phyloP scores from a whole-genome alignment of 1,140 invertebrate genomes.

The Conus ventricosus region DNA sequence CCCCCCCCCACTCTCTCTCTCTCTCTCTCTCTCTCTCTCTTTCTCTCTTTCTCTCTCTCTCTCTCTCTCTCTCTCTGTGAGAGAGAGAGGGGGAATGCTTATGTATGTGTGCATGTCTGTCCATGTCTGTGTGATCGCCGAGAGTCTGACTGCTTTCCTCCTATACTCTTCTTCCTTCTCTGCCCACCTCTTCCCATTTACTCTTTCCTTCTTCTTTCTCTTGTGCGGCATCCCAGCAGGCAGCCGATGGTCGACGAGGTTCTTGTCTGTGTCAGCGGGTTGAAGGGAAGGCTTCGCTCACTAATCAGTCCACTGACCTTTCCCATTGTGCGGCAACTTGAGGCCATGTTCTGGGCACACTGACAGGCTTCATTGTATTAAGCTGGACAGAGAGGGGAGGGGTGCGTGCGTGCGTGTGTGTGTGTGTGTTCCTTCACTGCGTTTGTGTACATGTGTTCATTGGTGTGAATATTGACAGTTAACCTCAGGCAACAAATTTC shows the following conservation, averaged over 20 bases:
- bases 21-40: too few relatives aligned
- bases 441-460: neutral
- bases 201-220: neutral
- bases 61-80: too few relatives aligned
- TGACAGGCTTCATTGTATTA: neutral
- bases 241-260: neutral
- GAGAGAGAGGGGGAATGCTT: too few relatives aligned
- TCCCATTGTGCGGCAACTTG: neutral
- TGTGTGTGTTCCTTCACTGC: neutral
- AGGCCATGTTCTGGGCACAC: neutral
- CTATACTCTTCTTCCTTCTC: too few relatives aligned
- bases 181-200: too few relatives aligned
- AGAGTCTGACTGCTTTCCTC: too few relatives aligned
- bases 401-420: neutral
- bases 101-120: too few relatives aligned
- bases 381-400: neutral
- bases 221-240: neutral
- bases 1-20: too few relatives aligned
- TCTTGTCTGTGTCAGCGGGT: neutral
- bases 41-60: too few relatives aligned
- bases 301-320: neutral
- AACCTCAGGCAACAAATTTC: neutral
- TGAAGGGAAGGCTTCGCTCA: neutral
- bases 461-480: neutral
- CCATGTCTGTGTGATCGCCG: too few relatives aligned